Percentiles rank a stretch among this genome's conserved stretches.
These are phyloP conservation scores for Motacilla tschutschensis DNA, from an alignment of 2,113 vertebrate genomes.

Conservation along the genomic window DNA sequence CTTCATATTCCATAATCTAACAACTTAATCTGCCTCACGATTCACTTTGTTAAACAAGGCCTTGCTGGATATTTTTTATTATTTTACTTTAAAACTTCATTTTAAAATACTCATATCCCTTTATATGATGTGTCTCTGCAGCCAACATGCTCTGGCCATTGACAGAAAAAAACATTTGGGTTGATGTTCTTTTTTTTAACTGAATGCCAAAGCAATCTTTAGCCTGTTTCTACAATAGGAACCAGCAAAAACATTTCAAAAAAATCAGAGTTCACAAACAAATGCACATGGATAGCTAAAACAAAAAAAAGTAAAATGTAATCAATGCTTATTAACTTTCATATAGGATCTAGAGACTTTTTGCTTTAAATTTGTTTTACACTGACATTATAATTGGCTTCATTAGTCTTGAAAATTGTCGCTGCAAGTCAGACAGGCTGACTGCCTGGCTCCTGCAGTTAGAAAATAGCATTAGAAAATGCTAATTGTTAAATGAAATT, in stretches of 20 bases:
- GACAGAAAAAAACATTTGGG: background rate
- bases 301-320: constrained; percentile 43
- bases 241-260: background rate
- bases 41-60: background rate
- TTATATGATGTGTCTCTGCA: background rate
- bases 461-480: constrained; percentile 68
- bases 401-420: constrained; percentile 68
- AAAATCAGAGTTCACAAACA: background rate
- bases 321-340: constrained; percentile 53
- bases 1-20: background rate
- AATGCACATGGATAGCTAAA: background rate
- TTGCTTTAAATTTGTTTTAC: constrained; percentile 55
- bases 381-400: constrained; percentile 60
- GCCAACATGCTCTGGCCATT: background rate
- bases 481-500: constrained; percentile 73
- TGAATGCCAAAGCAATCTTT: background rate
- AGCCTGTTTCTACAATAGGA: background rate
- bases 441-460: constrained; percentile 59
- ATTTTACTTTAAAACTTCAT: background rate
- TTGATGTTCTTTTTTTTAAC: background rate
- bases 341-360: constrained; percentile 54
- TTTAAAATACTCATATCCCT: background rate
- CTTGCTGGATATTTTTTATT: background rate
- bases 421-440: constrained; percentile 67
- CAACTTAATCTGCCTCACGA: background rate